Evolutionary conservation across 2,888 invertebrate species (phyloP), one percentile per base, ranked within the genome.

Genomic region (Platynereis dumerilii): DNA sequence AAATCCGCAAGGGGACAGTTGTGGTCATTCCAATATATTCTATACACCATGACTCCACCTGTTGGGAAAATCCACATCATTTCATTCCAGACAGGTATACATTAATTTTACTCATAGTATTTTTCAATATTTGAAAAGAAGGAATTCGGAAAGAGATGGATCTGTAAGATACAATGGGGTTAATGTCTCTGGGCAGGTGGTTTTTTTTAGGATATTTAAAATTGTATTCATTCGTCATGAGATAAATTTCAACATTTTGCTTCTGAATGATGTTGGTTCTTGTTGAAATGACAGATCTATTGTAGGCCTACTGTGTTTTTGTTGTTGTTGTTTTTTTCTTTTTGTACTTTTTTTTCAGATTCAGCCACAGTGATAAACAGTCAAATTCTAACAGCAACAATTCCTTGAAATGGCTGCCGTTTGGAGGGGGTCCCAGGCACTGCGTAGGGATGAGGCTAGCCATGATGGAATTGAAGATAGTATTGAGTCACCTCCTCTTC

Each of bases 401-500:
- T 34, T 34, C 34, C 34, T 12, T 34, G 52, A 64, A 62, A 1
- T 77, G 71, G 58, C 60, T 75, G 28, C 73, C 76, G 0, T 77
- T 77, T 61, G 77, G 76, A 15, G 65, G 70, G 56, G 76, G 77
- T 1, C 77, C 76, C 0, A 62, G 77, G 20, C 74, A 74, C 68
- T 77, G 77, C 60, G 74, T 77, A n/a, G 77, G 75, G 2, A 72
- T 75, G 74, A 63, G 77, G 12, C 60, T 76, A n/a, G 75, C 75
- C 0, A 52, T 74, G 64, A 54, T 77, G 60, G 72, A 75, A 54
- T 65, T 70, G 12, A 77, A 76, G 59, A 71, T 77, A 39, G 75
- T 72, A 1, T 22, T 74, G 1, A 72, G 69, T n/a, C 44, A 64
- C 12, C 58, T 72, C 12, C 61, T 76, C 53, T 67, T 72, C 60